Conservation (phyloP, 2,113 vertebrate genomes). For the Lichenostomus cassidix region DNA sequence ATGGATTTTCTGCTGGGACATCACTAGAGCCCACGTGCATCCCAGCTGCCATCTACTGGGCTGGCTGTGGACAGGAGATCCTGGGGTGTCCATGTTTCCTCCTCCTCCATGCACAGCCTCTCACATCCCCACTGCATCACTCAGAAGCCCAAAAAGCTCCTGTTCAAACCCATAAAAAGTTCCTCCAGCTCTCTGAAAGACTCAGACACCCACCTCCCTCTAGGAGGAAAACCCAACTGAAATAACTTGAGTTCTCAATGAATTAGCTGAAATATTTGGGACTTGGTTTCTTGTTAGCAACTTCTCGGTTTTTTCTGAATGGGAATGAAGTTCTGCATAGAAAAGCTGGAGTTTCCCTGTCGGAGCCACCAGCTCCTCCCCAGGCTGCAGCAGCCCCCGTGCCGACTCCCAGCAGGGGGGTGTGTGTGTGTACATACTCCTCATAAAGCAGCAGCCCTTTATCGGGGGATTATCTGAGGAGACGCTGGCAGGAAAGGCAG, state of each 20-base stretch:
- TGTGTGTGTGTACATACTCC: background rate
- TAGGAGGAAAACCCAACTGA: background rate
- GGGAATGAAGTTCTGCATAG: background rate
- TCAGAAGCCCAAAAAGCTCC: background rate
- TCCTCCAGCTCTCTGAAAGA: background rate
- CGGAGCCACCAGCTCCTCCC: background rate
- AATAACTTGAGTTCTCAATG: background rate
- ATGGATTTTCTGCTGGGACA: background rate
- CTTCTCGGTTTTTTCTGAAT: background rate
- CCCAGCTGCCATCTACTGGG: background rate
- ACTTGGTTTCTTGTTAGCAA: background rate
- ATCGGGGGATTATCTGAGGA: background rate
- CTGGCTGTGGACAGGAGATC: background rate
- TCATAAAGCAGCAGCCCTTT: background rate
- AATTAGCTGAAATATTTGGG: background rate
- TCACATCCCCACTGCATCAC: background rate
- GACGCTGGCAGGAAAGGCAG: background rate
- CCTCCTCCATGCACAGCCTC: background rate
- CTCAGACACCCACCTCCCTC: background rate
- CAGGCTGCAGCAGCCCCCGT: background rate
- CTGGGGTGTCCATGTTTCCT: background rate
- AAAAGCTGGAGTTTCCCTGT: background rate
- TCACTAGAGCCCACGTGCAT: rapidly evolving
- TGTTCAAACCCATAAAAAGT: background rate
- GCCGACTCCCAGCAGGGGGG: background rate